Percentiles rank a stretch among this genome's conserved stretches.
phyloP scores from a whole-genome alignment of 2,888 invertebrate species.

The Diarsia dahlii region DNA sequence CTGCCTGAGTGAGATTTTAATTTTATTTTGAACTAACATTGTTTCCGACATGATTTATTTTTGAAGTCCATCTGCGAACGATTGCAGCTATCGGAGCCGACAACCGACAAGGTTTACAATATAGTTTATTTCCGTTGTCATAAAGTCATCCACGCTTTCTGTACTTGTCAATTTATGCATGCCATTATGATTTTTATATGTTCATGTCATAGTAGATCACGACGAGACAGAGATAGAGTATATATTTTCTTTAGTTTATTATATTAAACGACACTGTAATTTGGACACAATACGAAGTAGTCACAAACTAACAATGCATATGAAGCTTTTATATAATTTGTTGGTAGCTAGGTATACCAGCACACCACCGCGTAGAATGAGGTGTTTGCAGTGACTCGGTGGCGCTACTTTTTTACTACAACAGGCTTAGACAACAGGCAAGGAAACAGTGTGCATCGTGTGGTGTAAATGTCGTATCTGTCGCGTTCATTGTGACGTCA shows the following conservation, averaged over 20 bases:
- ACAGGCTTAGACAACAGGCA: constrained; percentile 90
- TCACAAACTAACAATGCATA: constrained; percentile 84
- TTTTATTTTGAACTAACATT: constrained; percentile 83
- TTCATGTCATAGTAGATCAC: constrained; percentile 79
- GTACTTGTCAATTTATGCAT: constrained; percentile 81
- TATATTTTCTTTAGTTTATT: constrained; percentile 75
- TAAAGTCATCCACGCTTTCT: constrained; percentile 80
- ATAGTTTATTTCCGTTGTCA: constrained; percentile 64
- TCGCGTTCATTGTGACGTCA: constrained; percentile 78
- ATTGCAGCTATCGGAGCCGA: constrained; percentile 63
- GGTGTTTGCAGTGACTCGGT: constrained; percentile 77
- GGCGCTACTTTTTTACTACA: constrained; percentile 91
- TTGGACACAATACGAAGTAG: constrained; percentile 81
- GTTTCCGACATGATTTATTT: constrained; percentile 86
- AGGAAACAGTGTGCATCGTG: constrained; percentile 69
- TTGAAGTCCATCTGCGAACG: constrained; percentile 87
- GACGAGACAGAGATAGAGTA: constrained; percentile 71
- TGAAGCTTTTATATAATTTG: constrained; percentile 75
- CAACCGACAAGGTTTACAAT: constrained; percentile 67
- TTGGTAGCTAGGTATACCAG: constrained; percentile 76
- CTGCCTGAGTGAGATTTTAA: constrained; percentile 90
- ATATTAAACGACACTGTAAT: constrained; percentile 81
- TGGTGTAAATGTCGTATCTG: constrained; percentile 70
- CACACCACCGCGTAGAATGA: constrained; percentile 73
- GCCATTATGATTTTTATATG: constrained; percentile 84